Base-by-base conservation (phyloP, 2,113 vertebrate species). In the Cheilinus undulatus region DNA sequence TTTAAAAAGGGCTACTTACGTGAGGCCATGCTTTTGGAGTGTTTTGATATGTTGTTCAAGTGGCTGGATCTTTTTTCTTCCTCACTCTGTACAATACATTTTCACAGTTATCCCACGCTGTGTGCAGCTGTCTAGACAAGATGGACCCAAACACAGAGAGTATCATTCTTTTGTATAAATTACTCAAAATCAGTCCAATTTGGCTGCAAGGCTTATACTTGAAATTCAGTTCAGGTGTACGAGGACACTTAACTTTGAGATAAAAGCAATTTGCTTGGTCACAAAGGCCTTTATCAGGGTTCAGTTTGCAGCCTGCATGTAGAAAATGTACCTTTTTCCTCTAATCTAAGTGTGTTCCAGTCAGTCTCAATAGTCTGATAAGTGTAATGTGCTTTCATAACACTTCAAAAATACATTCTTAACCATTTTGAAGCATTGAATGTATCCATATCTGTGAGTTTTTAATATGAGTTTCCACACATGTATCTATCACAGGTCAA, bases 1-100 rank as follows among this genome's bases (percentile, higher is more conserved):
- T 88, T 72, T 69, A 42, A 83, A 80, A 81, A n/a, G n/a, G 40
- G 62, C 69, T 73, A 70, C 68, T 83, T 68, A 45, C 76, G 78
- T 73, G 50, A 79, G 69, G 81, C 69, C 72, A 58, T 38, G 45
- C 50, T 32, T 83, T 71, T 77, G 49, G 69, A 86, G 72, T 80
- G 65, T 80, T 83, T 84, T 83, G 52, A 68, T 69, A 51, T 83
- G 56, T 76, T 59, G 68, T 57, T 85, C 60, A 68, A 80, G 75
- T 71, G 45, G 57, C 17, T 34, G 36, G 9, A 15, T 59, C 49
- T 75, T 78, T 83, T 81, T 64, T 36, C 40, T 36, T 24, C 50
- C 13, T 17, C 22, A 50, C 23, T 45, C 68, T 67, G 20, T 42
- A 30, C 73, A 82, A 78, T 68, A 51, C 49, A 64, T 75, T 82